Evolutionary conservation across 2,113 vertebrate genomes (phyloP), one percentile per base, ranked within the genome.

Genomic region (Malurus cyaneus): DNA sequence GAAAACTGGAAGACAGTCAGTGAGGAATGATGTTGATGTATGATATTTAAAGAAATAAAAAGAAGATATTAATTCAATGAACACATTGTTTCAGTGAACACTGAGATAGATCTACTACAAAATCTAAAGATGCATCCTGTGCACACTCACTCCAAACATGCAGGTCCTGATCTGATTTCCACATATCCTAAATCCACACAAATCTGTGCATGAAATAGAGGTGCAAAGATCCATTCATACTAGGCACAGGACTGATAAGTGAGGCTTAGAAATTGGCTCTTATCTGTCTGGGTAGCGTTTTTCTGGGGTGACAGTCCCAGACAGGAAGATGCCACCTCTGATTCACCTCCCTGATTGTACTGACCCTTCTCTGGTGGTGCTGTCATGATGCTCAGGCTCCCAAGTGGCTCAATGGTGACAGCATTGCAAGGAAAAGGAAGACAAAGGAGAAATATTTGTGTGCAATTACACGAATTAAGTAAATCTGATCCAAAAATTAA

Each of bases 321-420:
- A 19, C 11, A 56, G 46, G 54, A 65, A 32, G 46, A 36, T 14
- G 17, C 6, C 85, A 67, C 25, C 32, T 50, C 23, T 6, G 59
- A 52, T 61, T 42, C 59, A 72, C 21, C 31, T 14, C 72, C 3
- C 6, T 12, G 50, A 29, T 6, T 25, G 36, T 20, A 46, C 10
- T 39, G 64, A 49, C 31, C 46, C 26, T 6, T 20, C 34, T 24
- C 0, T 5, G 29, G 46, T 3, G 50, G 44, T 2, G 4, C 31
- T 54, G 14, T 28, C 28, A 9, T 2, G 14, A 28, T 47, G 50
- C 46, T 16, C n/a, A 80, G 62, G 28, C 62, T 82, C 26, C 53
- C 57, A 61, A 42, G 14, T 8, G 41, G 8, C 44, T 36, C 53
- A 32, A 39, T 11, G n/a, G 18, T 9, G 31, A 70, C 36, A 64